These are phyloP conservation scores for Galerucella calmariensis DNA, from an alignment of 2,888 invertebrate species.

Conservation along the genomic window DNA sequence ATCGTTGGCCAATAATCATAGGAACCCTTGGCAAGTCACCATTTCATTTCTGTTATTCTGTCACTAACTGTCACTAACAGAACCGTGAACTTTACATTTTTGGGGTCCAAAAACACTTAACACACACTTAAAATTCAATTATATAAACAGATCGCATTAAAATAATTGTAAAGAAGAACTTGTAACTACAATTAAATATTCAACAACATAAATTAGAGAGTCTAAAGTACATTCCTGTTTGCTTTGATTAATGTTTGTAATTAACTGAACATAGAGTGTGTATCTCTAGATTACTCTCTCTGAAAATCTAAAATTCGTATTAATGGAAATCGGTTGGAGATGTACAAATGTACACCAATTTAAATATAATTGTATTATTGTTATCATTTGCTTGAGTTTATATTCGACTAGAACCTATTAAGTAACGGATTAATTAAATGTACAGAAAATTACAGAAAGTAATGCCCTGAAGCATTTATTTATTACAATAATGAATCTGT, in stretches of 20 bases:
- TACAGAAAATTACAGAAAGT: too few relatives aligned
- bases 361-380: background rate
- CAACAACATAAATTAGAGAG: background rate
- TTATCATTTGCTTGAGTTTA: background rate
- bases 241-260: conserved; percentile 6
- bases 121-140: too few relatives aligned
- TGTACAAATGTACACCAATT: background rate
- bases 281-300: conserved; percentile 6
- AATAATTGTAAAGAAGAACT: background rate
- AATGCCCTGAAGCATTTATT: too few relatives aligned
- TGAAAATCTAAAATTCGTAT: conserved; percentile 7
- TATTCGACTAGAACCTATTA: background rate
- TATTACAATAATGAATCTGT: too few relatives aligned
- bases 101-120: too few relatives aligned
- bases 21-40: too few relatives aligned
- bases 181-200: background rate
- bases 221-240: conserved; percentile 1
- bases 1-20: too few relatives aligned
- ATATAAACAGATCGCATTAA: too few relatives aligned
- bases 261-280: background rate
- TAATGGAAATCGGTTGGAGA: background rate
- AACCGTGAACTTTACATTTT: too few relatives aligned
- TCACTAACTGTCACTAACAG: too few relatives aligned
- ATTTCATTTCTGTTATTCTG: too few relatives aligned
- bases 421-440: background rate